A percentile compares a stretch with the other conserved stretches of the same genome.
Conservation (phyloP, 1,140 invertebrate genomes). For the Diorhabda sublineata region DNA sequence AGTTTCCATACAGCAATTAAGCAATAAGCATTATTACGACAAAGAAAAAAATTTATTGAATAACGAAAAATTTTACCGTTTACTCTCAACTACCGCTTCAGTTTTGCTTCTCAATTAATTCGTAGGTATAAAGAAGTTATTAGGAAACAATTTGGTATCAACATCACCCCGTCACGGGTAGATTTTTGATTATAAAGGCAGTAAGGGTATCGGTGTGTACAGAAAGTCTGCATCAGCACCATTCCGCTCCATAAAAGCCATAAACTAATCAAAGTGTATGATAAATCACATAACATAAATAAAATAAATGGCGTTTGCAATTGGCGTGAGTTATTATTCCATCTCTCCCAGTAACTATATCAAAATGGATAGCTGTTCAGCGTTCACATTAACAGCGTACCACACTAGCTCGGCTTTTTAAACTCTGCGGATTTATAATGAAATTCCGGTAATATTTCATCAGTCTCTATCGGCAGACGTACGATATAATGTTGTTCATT, state of each 20-base stretch:
- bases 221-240: conserved; percentile 40
- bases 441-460: conserved; percentile 33
- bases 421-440: conserved; percentile 36
- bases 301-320: conserved; percentile 51
- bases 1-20: no score
- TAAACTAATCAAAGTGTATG: conserved; percentile 52
- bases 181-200: no score
- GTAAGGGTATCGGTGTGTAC: no score
- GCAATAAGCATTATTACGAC: no score
- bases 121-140: no score
- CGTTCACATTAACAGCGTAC: conserved; percentile 34
- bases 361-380: conserved; percentile 42
- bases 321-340: conserved; percentile 51
- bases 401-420: conserved; percentile 30
- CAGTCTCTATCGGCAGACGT: conserved; percentile 16
- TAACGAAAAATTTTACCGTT: no score
- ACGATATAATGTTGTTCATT: conserved; percentile 6
- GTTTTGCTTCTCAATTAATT: no score
- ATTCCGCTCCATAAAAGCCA: conserved; percentile 51
- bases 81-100: no score
- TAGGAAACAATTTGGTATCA: no score
- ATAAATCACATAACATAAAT: conserved; percentile 51
- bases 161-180: no score
- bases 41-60: no score
- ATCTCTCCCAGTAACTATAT: conserved; percentile 48